Conservation (phyloP, 2,888 invertebrate species). For the Agrochola lota region DNA sequence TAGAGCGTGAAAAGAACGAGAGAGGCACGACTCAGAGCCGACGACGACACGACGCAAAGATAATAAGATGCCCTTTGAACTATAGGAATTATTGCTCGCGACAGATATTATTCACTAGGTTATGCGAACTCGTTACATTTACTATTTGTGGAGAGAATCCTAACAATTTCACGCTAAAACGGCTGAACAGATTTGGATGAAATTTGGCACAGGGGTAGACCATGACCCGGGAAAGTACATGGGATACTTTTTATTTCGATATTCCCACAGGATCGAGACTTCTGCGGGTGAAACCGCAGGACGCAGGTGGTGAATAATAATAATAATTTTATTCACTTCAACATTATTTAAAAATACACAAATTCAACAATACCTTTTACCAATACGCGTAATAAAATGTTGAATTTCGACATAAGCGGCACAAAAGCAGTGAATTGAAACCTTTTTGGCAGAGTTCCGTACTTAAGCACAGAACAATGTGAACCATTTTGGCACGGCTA, state of each 20-base stretch:
- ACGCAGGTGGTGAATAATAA: too few relatives aligned
- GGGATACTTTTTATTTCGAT: too few relatives aligned
- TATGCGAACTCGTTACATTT: slow-evolving; percentile 26
- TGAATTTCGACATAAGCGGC: slow-evolving; percentile 21
- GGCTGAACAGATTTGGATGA: too few relatives aligned
- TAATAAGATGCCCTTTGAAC: slow-evolving; percentile 81
- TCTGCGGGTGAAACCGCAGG: too few relatives aligned
- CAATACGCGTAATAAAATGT: slow-evolving; percentile 30
- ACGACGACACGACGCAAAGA: slow-evolving; percentile 75
- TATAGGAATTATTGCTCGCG: slow-evolving; percentile 72
- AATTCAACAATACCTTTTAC: slow-evolving; percentile 17
- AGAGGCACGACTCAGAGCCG: slow-evolving; percentile 73
- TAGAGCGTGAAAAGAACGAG: slow-evolving; percentile 86
- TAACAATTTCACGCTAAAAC: not conserved
- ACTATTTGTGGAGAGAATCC: slow-evolving; percentile 8
- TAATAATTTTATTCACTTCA: not conserved
- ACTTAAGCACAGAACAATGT: slow-evolving; percentile 37
- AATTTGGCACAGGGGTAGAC: too few relatives aligned
- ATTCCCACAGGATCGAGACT: too few relatives aligned
- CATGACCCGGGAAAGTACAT: too few relatives aligned
- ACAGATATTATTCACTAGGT: slow-evolving; percentile 48
- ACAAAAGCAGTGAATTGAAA: slow-evolving; percentile 45
- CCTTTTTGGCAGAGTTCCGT: slow-evolving; percentile 41
- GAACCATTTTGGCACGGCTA: slow-evolving; percentile 53
- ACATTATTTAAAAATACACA: slow-evolving; percentile 9